A percentile compares a stretch with the other conserved stretches of the same genome.
Evolutionary conservation across 2,888 invertebrate species (phyloP).

Genomic region (Scaptomyza parva): DNA sequence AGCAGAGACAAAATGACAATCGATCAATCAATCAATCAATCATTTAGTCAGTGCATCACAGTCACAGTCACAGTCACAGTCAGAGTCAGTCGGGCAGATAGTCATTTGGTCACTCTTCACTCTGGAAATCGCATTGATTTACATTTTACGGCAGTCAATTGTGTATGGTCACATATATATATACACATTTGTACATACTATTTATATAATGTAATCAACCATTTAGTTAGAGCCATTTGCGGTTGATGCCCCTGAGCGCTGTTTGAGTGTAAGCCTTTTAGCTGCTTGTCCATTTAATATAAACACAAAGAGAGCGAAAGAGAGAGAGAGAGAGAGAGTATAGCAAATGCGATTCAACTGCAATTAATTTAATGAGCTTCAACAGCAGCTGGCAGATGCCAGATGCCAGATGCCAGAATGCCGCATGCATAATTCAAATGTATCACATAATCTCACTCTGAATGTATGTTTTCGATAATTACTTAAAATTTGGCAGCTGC

Average conservation of each 20-base stretch:
- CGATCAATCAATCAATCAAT: conserved; percentile 40
- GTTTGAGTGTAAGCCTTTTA: not conserved
- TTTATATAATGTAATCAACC: not conserved
- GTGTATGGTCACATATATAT: not conserved
- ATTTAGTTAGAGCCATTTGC: not conserved
- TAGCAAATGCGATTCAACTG: not conserved
- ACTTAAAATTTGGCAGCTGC: not conserved
- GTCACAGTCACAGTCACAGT: too few relatives aligned
- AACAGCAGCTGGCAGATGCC: not conserved
- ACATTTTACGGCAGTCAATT: conserved; percentile 23
- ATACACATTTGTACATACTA: not conserved
- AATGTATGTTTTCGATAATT: not conserved
- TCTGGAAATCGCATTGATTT: conserved; percentile 59
- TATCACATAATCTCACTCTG: not conserved
- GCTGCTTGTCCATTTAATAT: not conserved
- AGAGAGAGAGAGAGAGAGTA: too few relatives aligned
- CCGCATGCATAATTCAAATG: not conserved
- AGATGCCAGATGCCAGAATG: not conserved
- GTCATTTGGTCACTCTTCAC: conserved; percentile 35
- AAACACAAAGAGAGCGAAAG: not conserved
- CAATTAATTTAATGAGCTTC: conserved; percentile 17
- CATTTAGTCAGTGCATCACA: conserved; percentile 34
- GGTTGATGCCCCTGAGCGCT: not conserved
- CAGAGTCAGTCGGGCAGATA: conserved; percentile 21
- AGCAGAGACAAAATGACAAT: conserved; percentile 5